phyloP scores from a whole-genome alignment of 1,140 invertebrate species.

The Chrysomallon squamiferum region DNA sequence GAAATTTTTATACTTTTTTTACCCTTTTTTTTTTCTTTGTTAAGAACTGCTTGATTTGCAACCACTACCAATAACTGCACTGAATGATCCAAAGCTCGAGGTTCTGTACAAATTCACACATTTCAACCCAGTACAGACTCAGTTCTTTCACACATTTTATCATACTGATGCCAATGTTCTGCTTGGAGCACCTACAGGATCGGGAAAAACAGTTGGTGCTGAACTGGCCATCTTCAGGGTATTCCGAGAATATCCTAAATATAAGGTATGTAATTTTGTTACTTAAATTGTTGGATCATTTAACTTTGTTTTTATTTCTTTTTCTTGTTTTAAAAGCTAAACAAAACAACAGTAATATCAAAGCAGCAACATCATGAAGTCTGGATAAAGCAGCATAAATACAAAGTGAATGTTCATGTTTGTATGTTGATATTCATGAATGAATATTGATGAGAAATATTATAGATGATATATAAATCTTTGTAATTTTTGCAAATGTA shows the following conservation, averaged over 20 bases:
- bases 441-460: too few species aligned
- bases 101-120: constrained; percentile 89
- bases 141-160: constrained; percentile 96
- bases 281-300: neutral
- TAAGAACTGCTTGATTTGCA: constrained; percentile 87
- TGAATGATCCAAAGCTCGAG: constrained; percentile 81
- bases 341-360: too few species aligned
- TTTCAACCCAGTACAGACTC: constrained; percentile 99
- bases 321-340: too few species aligned
- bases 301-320: too few species aligned
- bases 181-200: constrained; percentile 96
- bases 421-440: too few species aligned
- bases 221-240: constrained; percentile 97
- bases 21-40: constrained; percentile 16
- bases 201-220: constrained; percentile 97
- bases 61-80: constrained; percentile 84
- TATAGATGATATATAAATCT: too few species aligned
- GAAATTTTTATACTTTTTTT: too few species aligned
- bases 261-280: constrained; percentile 72
- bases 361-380: too few species aligned
- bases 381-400: neutral
- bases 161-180: constrained; percentile 94
- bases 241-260: constrained; percentile 81
- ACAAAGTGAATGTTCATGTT: neutral
- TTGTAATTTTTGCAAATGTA: too few species aligned